Percentiles rank a stretch among this genome's conserved stretches.
These are phyloP conservation scores for Colossoma macropomum DNA, from an alignment of 2,113 vertebrate genomes.

Conservation along the genomic window DNA sequence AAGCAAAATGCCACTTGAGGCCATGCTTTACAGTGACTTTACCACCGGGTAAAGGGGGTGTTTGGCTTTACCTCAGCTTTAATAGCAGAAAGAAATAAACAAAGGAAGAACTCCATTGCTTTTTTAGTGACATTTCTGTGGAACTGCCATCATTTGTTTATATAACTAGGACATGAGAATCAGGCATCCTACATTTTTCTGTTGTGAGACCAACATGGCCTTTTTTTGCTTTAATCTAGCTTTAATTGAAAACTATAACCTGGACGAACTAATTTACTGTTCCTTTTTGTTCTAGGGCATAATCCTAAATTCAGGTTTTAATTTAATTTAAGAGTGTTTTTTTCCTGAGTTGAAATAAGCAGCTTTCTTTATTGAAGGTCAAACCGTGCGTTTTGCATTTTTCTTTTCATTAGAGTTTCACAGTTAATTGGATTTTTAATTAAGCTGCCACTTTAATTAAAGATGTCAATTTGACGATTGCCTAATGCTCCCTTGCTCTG, in stretches of 20 bases:
- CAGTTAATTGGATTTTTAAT: slow-evolving; percentile 80
- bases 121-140: neutral
- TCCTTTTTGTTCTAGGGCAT: slow-evolving; percentile 53
- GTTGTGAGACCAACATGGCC: neutral
- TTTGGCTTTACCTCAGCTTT: neutral
- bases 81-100: neutral
- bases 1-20: too few relatives aligned
- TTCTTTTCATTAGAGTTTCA: slow-evolving; percentile 68
- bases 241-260: slow-evolving; percentile 57
- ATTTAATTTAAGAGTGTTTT: slow-evolving; percentile 58
- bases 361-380: slow-evolving; percentile 71
- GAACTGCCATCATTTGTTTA: neutral
- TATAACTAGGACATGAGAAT: neutral
- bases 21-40: too few relatives aligned
- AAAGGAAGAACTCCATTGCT: neutral
- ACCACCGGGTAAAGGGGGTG: too few relatives aligned
- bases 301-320: slow-evolving; percentile 18
- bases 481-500: slow-evolving; percentile 61
- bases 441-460: slow-evolving; percentile 76
- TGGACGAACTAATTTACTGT: slow-evolving; percentile 55
- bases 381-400: slow-evolving; percentile 60
- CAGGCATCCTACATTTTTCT: neutral
- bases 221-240: slow-evolving; percentile 36
- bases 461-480: slow-evolving; percentile 69
- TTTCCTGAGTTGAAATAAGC: slow-evolving; percentile 34